Conservation (phyloP, 2,888 invertebrate species). For the Ferrisia virgata region DNA sequence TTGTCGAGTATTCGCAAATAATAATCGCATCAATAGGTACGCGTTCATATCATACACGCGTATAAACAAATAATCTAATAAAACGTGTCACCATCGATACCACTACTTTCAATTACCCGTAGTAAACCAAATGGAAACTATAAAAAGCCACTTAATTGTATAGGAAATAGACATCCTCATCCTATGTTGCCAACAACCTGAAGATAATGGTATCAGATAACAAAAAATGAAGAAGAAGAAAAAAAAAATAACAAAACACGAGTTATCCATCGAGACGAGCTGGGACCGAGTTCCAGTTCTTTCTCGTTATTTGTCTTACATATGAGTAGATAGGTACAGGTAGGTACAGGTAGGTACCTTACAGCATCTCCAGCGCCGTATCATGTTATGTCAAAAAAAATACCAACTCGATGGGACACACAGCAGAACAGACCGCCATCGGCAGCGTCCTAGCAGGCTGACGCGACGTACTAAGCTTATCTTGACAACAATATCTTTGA, state of each 20-base stretch:
- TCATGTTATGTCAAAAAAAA: slow-evolving; percentile 45
- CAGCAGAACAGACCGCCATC: background rate
- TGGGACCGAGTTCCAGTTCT: slow-evolving; percentile 36
- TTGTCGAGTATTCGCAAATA: background rate
- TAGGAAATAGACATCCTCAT: slow-evolving; percentile 38
- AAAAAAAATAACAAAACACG: slow-evolving; percentile 25
- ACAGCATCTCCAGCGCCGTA: slow-evolving; percentile 38
- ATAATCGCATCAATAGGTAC: slow-evolving; percentile 24
- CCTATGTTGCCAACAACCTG: slow-evolving; percentile 36
- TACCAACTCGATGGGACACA: slow-evolving; percentile 42
- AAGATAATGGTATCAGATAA: slow-evolving; percentile 44
- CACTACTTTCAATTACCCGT: slow-evolving; percentile 38
- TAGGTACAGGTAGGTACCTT: too few species aligned
- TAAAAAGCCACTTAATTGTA: slow-evolving; percentile 44
- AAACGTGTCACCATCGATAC: slow-evolving; percentile 41
- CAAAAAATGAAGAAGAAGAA: slow-evolving; percentile 7
- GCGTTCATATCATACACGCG: slow-evolving; percentile 9
- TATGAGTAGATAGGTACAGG: too few species aligned
- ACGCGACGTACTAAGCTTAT: slow-evolving; percentile 27
- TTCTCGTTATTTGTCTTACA: slow-evolving; percentile 29
- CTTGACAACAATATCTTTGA: slow-evolving; percentile 39
- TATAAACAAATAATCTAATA: slow-evolving; percentile 40
- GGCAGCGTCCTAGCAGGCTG: slow-evolving; percentile 1
- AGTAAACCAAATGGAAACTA: slow-evolving; percentile 42
- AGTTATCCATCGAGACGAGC: slow-evolving; percentile 39